Percentiles rank a stretch among this genome's conserved stretches.
phyloP scores from a whole-genome alignment of 2,888 invertebrate genomes.

The Andrena marginata region DNA sequence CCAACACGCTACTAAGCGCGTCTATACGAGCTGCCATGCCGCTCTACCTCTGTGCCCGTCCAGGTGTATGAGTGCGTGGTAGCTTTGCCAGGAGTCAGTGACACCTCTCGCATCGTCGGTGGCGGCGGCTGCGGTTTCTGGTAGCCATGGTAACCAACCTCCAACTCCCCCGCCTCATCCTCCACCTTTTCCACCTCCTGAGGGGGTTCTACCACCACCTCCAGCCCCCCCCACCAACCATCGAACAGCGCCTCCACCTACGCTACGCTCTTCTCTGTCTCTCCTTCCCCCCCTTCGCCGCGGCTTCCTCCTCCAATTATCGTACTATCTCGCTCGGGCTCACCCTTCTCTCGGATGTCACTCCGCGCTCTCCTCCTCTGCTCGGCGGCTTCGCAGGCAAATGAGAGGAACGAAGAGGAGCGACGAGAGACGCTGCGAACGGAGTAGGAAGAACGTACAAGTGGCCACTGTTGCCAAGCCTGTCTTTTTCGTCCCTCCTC shows the following conservation, averaged over 20 bases:
- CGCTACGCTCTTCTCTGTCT: slow-evolving; percentile 72
- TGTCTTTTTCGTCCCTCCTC: slow-evolving; percentile 58
- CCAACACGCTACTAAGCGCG: background rate
- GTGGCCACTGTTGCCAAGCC: slow-evolving; percentile 80
- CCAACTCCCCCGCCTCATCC: slow-evolving; percentile 67
- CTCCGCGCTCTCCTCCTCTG: slow-evolving; percentile 44
- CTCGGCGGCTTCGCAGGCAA: slow-evolving; percentile 20
- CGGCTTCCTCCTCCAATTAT: slow-evolving; percentile 74
- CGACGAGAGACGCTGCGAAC: slow-evolving; percentile 21
- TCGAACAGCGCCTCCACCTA: slow-evolving; percentile 70
- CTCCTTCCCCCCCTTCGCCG: slow-evolving; percentile 55
- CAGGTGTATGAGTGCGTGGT: slow-evolving; percentile 69
- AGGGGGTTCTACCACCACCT: slow-evolving; percentile 66
- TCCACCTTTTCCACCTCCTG: slow-evolving; percentile 64
- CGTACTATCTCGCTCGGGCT: slow-evolving; percentile 74
- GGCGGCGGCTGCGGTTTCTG: slow-evolving; percentile 82
- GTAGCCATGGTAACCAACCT: slow-evolving; percentile 83
- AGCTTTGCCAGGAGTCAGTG: slow-evolving; percentile 83
- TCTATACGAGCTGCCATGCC: slow-evolving; percentile 32
- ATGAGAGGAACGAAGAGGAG: slow-evolving; percentile 50
- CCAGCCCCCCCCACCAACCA: slow-evolving; percentile 71
- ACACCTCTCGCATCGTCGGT: slow-evolving; percentile 84
- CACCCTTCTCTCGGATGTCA: slow-evolving; percentile 68
- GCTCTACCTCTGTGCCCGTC: slow-evolving; percentile 30
- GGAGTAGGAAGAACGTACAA: slow-evolving; percentile 63